Percentiles rank a stretch among this genome's conserved stretches.
Evolutionary conservation across 2,888 invertebrate species (phyloP).

Genomic region (Drosophila parthenogenetica): DNA sequence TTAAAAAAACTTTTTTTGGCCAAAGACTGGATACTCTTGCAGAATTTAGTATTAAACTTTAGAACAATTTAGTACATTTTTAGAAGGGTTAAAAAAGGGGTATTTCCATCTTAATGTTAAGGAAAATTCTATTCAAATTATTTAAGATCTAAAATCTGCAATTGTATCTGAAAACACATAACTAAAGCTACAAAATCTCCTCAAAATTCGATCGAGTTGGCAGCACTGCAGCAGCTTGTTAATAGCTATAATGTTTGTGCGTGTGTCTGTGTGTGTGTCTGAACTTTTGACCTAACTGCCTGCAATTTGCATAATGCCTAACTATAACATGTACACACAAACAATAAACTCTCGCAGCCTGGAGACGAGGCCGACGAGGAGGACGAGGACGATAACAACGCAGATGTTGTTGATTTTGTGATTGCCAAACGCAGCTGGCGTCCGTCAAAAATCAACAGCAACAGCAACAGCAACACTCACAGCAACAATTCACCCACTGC

Average conservation of each 20-base stretch:
- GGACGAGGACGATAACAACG: slow-evolving; percentile 62
- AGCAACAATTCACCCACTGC: slow-evolving; percentile 51
- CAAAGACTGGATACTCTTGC: background rate
- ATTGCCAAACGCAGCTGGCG: slow-evolving; percentile 74
- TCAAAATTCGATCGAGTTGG: slow-evolving; percentile 51
- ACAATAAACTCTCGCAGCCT: slow-evolving; percentile 55
- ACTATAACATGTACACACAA: slow-evolving; percentile 27
- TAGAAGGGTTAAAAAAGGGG: too few relatives aligned
- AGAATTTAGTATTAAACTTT: background rate
- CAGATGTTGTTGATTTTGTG: slow-evolving; percentile 74
- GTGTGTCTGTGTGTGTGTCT: slow-evolving; percentile 28
- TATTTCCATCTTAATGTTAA: too few relatives aligned
- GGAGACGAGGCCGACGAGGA: slow-evolving; percentile 83
- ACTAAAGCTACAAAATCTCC: background rate
- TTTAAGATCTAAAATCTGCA: background rate
- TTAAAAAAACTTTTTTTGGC: background rate
- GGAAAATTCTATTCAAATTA: too few relatives aligned
- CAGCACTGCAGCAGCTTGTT: slow-evolving; percentile 61
- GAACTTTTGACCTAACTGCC: slow-evolving; percentile 47
- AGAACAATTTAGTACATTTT: too few relatives aligned
- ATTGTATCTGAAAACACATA: background rate
- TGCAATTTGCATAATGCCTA: slow-evolving; percentile 58
- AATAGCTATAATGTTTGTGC: slow-evolving; percentile 3
- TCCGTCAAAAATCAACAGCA: slow-evolving; percentile 37
- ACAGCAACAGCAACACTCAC: slow-evolving; percentile 7